A percentile compares a stretch with the other conserved stretches of the same genome.
Conservation (phyloP, 2,888 invertebrate species). For the Blastobasis adustella region DNA sequence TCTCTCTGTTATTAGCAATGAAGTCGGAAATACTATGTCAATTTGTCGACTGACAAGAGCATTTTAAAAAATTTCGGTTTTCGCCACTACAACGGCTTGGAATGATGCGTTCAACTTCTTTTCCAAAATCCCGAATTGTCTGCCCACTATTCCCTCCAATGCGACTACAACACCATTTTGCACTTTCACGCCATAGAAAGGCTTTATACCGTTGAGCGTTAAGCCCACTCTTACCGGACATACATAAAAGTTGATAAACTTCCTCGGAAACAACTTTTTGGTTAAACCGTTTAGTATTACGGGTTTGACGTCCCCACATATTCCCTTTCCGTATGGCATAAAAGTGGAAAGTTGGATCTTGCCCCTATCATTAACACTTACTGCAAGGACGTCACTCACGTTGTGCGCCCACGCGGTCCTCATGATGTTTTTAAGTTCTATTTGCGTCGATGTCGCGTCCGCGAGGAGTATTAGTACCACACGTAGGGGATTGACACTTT, state of each 20-base stretch:
- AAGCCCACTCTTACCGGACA: conserved; percentile 34
- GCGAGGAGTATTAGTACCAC: too few relatives aligned
- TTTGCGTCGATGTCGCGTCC: neutral
- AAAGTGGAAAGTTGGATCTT: conserved; percentile 30
- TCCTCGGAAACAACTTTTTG: conserved; percentile 30
- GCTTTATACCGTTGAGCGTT: conserved; percentile 21
- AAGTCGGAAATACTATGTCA: conserved; percentile 34
- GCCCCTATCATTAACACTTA: conserved; percentile 17
- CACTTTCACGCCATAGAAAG: conserved; percentile 17
- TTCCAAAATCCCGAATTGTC: conserved; percentile 23
- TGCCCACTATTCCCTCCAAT: conserved; percentile 34
- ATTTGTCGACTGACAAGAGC: conserved; percentile 28
- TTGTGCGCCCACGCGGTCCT: conserved; percentile 36
- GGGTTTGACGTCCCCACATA: conserved; percentile 32
- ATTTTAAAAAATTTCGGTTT: conserved; percentile 24
- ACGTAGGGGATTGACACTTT: too few relatives aligned
- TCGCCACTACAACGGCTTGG: conserved; percentile 17
- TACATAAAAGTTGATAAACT: conserved; percentile 37
- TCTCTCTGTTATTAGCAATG: conserved; percentile 24
- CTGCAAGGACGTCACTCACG: conserved; percentile 34
- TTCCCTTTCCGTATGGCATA: conserved; percentile 31
- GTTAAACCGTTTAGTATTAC: conserved; percentile 18
- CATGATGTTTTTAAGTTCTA: conserved; percentile 20
- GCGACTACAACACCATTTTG: conserved; percentile 22
- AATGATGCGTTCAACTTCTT: conserved; percentile 34